A percentile compares a stretch with the other conserved stretches of the same genome.
Evolutionary conservation across 2,888 invertebrate genomes (phyloP).

Genomic region (Cosmopolites sordidus): DNA sequence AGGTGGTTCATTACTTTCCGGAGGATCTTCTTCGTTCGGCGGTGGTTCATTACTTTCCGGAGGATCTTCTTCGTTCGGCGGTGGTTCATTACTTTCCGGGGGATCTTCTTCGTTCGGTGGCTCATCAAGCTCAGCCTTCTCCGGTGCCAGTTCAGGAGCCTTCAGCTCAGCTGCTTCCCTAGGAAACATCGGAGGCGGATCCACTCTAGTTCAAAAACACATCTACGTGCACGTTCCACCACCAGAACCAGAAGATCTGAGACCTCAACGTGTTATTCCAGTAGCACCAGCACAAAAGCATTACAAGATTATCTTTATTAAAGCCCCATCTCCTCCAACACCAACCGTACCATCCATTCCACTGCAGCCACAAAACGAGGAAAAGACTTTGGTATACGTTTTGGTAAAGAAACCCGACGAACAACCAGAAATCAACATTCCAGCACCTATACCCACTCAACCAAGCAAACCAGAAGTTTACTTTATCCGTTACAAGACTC

Average conservation of each 20-base stretch:
- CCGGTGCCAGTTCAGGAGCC: background rate
- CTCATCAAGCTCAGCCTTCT: constrained; percentile 5
- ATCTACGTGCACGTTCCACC: constrained; percentile 87
- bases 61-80: background rate
- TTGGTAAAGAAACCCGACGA: constrained; percentile 85
- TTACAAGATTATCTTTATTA: constrained; percentile 32
- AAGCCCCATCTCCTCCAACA: constrained; percentile 51
- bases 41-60: constrained; percentile 2
- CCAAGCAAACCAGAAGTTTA: constrained; percentile 87
- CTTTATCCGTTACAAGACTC: constrained; percentile 82
- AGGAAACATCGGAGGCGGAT: constrained; percentile 20
- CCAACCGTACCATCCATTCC: constrained; percentile 75
- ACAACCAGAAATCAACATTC: constrained; percentile 73
- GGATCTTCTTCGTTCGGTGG: constrained; percentile 3
- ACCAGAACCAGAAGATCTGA: constrained; percentile 56
- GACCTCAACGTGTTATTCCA: constrained; percentile 24
- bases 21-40: constrained; percentile 10
- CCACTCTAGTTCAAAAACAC: constrained; percentile 67
- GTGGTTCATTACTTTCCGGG: background rate
- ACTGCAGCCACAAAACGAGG: constrained; percentile 72
- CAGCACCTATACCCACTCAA: constrained; percentile 72
- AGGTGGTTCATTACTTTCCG: constrained; percentile 8
- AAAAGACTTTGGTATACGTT: constrained; percentile 85
- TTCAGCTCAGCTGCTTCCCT: constrained; percentile 6
- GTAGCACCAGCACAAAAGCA: constrained; percentile 28